phyloP scores from a whole-genome alignment of 2,888 invertebrate genomes.

The Morinoia aosen region DNA sequence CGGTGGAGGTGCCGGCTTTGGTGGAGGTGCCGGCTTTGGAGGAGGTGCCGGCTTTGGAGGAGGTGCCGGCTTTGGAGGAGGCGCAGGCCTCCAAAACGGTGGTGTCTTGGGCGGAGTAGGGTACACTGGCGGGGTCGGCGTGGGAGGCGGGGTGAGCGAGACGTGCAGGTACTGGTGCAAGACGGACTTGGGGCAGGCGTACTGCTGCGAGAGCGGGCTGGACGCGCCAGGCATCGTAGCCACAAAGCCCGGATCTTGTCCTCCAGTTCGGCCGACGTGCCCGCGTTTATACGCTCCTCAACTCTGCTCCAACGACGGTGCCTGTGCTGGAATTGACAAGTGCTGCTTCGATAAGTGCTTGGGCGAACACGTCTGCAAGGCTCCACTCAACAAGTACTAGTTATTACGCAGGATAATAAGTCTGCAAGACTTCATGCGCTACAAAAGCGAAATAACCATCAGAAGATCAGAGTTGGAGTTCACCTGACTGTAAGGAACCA shows the following conservation, averaged over 20 bases:
- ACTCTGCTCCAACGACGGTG: slow-evolving; percentile 57
- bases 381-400: slow-evolving; percentile 25
- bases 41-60: slow-evolving; percentile 59
- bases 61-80: slow-evolving; percentile 51
- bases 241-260: slow-evolving; percentile 59
- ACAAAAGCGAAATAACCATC: background rate
- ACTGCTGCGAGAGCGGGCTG: slow-evolving; percentile 58
- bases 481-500: too few relatives aligned
- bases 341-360: slow-evolving; percentile 64
- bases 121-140: background rate
- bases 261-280: slow-evolving; percentile 59
- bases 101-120: background rate
- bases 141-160: slow-evolving; percentile 15
- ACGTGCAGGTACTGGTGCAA: slow-evolving; percentile 63
- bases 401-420: background rate
- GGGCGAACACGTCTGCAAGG: slow-evolving; percentile 57
- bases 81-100: background rate
- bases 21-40: slow-evolving; percentile 2
- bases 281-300: slow-evolving; percentile 54
- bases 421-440: background rate
- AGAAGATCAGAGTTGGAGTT: too few relatives aligned
- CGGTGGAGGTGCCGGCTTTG: background rate
- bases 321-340: slow-evolving; percentile 58
- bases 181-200: slow-evolving; percentile 57
- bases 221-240: slow-evolving; percentile 47